Base-by-base conservation (phyloP, 2,113 vertebrate species). In the Mugil cephalus region DNA sequence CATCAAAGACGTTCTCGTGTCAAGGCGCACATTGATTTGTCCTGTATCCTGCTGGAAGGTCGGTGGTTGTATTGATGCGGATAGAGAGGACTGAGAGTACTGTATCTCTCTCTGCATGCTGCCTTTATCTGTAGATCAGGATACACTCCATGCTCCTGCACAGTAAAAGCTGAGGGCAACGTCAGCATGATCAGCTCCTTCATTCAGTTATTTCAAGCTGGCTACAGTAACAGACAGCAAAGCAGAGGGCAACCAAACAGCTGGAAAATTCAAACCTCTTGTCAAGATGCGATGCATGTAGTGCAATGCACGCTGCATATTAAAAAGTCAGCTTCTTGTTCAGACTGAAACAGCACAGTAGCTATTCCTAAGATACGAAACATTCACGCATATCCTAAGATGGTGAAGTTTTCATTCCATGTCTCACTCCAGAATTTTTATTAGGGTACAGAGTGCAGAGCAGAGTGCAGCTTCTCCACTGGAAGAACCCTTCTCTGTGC, bases 21-120 rank as follows among this genome's bases (percentile, higher is more conserved):
- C 34, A 74, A 86, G 56, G 45, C 46, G 45, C 54, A 77, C 71
- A 90, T 90, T 64, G 84, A 89, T 90, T 83, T 69, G 78, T 77
- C 24, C 62, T 8, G 12, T 45, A 50, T 65, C 84, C 83, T 68
- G 67, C 84, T 76, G 87, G 77, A 62, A 65, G 51, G 40, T 15
- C 6, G 1, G 47, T 54, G 10, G 3, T 39, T 65, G 55, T 46
- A 86, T 84, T 21, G 74, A 89, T 73, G 63, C 55, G 68, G 69
- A 40, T 24, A 53, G 62, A 35, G 77, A 76, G 80, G 51, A 85
- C 79, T 77, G 48, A 8, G 61, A 34, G 79, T 59, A 19, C 72
- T 69, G 62, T 55, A n/a, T 56, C 45, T 48, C 2, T 1, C 30
- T 15, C 47, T 15, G 40, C 54, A 39, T 48, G 11, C 58, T 47